Conservation (phyloP, 2,888 invertebrate genomes). For the Hemaris fuciformis region DNA sequence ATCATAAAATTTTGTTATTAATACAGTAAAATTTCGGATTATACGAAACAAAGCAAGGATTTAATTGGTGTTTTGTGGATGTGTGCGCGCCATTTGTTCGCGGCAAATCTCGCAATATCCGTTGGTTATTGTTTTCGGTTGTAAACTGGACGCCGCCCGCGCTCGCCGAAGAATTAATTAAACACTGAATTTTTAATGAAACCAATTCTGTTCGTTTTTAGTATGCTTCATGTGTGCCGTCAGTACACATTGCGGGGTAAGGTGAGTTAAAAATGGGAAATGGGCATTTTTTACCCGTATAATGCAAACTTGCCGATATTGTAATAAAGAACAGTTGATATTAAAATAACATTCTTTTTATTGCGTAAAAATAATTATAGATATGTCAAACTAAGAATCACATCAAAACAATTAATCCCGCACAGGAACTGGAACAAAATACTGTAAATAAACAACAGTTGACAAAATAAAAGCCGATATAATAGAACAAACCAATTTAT, state of each 20-base stretch:
- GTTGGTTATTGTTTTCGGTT: slow-evolving; percentile 50
- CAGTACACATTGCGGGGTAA: neutral
- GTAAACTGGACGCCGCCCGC: slow-evolving; percentile 33
- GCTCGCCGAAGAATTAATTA: slow-evolving; percentile 26
- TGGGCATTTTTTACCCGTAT: too few species aligned
- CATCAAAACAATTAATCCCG: too few species aligned
- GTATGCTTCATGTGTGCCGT: neutral
- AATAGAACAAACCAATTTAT: slow-evolving; percentile 9
- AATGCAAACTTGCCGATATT: too few species aligned
- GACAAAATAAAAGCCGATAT: neutral
- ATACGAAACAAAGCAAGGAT: slow-evolving; percentile 77
- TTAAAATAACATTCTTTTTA: too few species aligned
- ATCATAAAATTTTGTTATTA: slow-evolving; percentile 75
- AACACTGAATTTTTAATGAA: slow-evolving; percentile 35
- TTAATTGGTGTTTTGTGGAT: slow-evolving; percentile 71
- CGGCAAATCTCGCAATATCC: slow-evolving; percentile 37
- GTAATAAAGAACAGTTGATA: too few species aligned
- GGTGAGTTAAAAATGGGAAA: neutral
- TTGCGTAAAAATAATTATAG: too few species aligned
- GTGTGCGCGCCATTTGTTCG: slow-evolving; percentile 38
- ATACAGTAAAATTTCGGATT: slow-evolving; percentile 79
- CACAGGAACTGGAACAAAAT: too few species aligned
- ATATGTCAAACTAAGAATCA: too few species aligned
- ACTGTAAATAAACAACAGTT: neutral
- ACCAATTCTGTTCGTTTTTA: neutral